Base-by-base conservation (phyloP, 1,140 invertebrate genomes). In the Lineus longissimus region DNA sequence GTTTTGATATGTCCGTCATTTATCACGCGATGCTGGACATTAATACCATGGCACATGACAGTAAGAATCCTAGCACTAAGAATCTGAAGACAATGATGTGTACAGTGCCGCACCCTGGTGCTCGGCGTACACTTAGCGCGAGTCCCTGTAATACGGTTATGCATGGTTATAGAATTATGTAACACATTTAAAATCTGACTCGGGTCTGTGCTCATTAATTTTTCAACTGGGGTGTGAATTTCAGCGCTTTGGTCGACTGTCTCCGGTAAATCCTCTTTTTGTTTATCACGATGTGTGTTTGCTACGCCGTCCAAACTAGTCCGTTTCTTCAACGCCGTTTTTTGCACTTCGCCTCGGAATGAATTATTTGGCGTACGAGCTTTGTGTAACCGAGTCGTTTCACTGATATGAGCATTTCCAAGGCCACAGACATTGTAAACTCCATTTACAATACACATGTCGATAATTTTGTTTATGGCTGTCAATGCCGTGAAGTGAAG, bases 111-210 rank as follows among this genome's bases (percentile, higher is more conserved):
- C 80, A 84, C 85, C 70, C 88, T 84, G 64, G 74, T 77, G 62
- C 81, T 84, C 30, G 87, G 87, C 43, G 86, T 84, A 73, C 87
- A 88, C 67, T 84, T 84, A 65, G 86, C 84, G 63, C 85, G 82
- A 47, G 85, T 84, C 23, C 86, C 87, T 6, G 87, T 86, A n/a
- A 87, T 87, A 62, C 87, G 73, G 69, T 88, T 88, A 71, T 89
- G 87, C 77, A 89, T 84, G 2, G 88, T 89, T 43, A 89, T 86
- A 19, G 86, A 85, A 71, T 89, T 89, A 74, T 89, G 87, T 25
- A 89, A 79, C 40, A 87, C 85, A 68, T 87, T 87, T 30, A 89
- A 80, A 22, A 89, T 82, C 6, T 84, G 81, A 58, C 82, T 78
- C 0, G 85, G 85, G 59, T 86, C 81, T 17, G 76, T 76, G 41